A percentile compares a stretch with the other conserved stretches of the same genome.
These are phyloP conservation scores for Cnemophilus loriae DNA, from an alignment of 2,113 vertebrate species.

Conservation along the genomic window DNA sequence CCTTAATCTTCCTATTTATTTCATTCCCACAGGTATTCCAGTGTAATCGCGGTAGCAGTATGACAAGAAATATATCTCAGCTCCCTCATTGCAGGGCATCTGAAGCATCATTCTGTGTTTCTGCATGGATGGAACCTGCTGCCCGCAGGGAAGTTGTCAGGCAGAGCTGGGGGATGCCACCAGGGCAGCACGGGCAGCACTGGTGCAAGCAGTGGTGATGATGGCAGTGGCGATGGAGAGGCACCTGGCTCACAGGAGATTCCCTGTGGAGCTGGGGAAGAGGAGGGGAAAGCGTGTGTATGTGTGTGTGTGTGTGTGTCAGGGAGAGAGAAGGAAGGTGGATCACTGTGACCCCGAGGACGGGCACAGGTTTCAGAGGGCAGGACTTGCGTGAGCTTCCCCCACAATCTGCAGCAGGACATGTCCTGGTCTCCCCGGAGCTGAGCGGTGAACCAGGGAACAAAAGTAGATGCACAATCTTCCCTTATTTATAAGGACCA, in stretches of 20 bases:
- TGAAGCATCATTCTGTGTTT: not conserved
- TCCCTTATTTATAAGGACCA: constrained; percentile 28
- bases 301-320: not conserved
- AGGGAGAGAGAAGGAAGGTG: not conserved
- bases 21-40: not conserved
- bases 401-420: not conserved
- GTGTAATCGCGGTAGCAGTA: not conserved
- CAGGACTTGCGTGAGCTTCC: not conserved
- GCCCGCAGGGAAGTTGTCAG: not conserved
- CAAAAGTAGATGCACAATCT: not conserved
- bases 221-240: not conserved
- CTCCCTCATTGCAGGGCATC: not conserved
- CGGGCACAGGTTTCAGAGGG: not conserved
- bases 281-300: not conserved
- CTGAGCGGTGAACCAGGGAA: not conserved
- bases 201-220: not conserved
- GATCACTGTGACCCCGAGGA: not conserved
- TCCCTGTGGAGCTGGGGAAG: not conserved
- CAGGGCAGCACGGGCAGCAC: not conserved
- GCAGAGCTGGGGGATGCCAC: not conserved
- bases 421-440: not conserved
- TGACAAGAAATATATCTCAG: not conserved
- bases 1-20: not conserved
- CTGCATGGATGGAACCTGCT: not conserved
- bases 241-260: not conserved